These are phyloP conservation scores for Eurypyga helias DNA, from an alignment of 2,113 vertebrate genomes.

Conservation along the genomic window DNA sequence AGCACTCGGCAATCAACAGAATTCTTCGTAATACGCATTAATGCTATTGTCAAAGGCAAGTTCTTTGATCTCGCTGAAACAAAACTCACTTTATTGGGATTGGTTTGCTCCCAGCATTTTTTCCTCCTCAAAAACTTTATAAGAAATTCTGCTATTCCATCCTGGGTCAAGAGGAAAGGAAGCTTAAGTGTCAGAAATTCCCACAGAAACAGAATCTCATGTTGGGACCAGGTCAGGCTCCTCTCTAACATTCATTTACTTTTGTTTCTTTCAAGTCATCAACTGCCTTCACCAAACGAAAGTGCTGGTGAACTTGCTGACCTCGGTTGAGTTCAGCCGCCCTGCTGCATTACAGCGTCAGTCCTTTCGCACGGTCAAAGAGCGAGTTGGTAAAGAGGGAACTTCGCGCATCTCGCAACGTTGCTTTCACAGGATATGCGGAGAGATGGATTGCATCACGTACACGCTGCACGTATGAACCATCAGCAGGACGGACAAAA, in stretches of 20 bases:
- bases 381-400: neutral
- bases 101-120: conserved; percentile 1
- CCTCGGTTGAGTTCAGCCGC: neutral
- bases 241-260: conserved; percentile 4
- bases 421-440: neutral
- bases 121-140: neutral
- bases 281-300: neutral
- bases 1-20: neutral
- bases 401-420: fast-evolving
- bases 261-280: conserved; percentile 45
- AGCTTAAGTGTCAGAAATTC: conserved; percentile 48
- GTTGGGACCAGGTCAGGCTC: neutral
- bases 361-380: neutral
- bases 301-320: neutral
- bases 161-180: neutral
- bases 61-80: neutral
- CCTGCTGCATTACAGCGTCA: neutral
- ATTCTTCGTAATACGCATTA: conserved; percentile 20
- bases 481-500: neutral
- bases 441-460: neutral
- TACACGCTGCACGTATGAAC: neutral
- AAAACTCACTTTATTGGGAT: neutral
- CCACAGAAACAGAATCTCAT: conserved; percentile 3
- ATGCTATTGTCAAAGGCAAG: neutral
- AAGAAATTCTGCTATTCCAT: neutral